phyloP scores from a whole-genome alignment of 2,888 invertebrate genomes.

The Poecilobothrus nobilitatus region DNA sequence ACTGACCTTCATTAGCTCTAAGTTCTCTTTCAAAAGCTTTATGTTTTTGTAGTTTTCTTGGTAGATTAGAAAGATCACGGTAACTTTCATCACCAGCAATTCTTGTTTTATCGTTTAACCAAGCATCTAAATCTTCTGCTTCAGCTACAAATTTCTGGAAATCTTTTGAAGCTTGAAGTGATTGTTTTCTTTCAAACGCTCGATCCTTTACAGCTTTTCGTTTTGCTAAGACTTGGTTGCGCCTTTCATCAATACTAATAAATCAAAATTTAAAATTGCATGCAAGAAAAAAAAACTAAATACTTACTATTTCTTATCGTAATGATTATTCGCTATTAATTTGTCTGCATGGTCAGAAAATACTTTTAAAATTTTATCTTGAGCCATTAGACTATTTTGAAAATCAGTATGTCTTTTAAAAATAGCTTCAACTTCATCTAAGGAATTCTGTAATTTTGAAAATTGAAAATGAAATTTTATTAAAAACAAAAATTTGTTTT shows the following conservation, averaged over 20 bases:
- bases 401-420: conserved; percentile 90
- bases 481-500: not conserved
- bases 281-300: conserved; percentile 2
- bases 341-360: conserved; percentile 77
- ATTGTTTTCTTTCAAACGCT: conserved; percentile 63
- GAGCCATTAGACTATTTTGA: conserved; percentile 82
- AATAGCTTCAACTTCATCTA: conserved; percentile 86
- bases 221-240: conserved; percentile 65
- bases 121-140: conserved; percentile 78
- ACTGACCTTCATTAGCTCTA: conserved; percentile 86
- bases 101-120: conserved; percentile 87
- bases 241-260: conserved; percentile 58
- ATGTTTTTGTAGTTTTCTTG: conserved; percentile 89
- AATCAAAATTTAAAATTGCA: not conserved
- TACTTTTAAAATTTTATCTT: conserved; percentile 79
- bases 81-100: conserved; percentile 90
- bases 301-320: conserved; percentile 66
- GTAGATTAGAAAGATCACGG: conserved; percentile 78
- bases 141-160: conserved; percentile 90
- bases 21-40: conserved; percentile 94
- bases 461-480: not conserved
- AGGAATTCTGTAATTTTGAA: conserved; percentile 55
- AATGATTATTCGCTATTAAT: conserved; percentile 69
- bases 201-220: conserved; percentile 67
- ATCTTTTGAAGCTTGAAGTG: conserved; percentile 73